Evolutionary conservation across 1,140 invertebrate genomes (phyloP), one percentile per base, ranked within the genome.

Genomic region (Brachionus angularis): DNA sequence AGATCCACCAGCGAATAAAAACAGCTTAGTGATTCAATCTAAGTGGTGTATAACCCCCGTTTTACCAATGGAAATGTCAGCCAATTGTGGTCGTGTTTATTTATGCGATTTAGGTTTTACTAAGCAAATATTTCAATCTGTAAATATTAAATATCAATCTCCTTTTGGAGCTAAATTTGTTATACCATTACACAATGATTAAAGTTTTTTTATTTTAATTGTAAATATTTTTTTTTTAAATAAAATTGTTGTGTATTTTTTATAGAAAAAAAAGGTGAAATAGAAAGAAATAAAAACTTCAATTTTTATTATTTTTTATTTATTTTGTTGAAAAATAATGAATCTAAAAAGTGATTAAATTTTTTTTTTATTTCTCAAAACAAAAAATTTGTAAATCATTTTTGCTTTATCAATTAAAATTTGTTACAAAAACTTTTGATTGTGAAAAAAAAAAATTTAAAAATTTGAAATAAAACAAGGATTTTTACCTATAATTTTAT

Each of bases 111-210:
- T 93, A 74, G 88, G 88, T 70, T 85, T 92, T 76, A 91, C 91
- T 14, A 83, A 86, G 70, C 85, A 86, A 77, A 85, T 91, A 42
- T 93, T 89, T 80, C 81, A 83, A 50, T 86, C 89, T 74, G 85
- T 88, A 74, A 87, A 87, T 44, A 88, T 93, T 72, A 85, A 84
- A 34, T 95, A 93, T 80, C 86, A 85, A 75, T 89, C 90, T 70
- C 91, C 91, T 5, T 95, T 93, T 81, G 90, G 89, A 72, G 87
- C 90, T 44, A 89, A 90, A 81, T 89, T 90, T 81, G 86, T 90
- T 75, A 90, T 93, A 82, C 87, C 90, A 72, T 85, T 93, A 73
- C 88, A 92, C 84, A 49, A 50, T 23, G 52, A 72, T 36, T 52
- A 52, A 62, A 7, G 21, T 29, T 72, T 46, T 69, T 14, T 47